These are phyloP conservation scores for Peromyscus nudipes DNA, from an alignment of 2,797 vertebrate genomes.

Conservation along the genomic window DNA sequence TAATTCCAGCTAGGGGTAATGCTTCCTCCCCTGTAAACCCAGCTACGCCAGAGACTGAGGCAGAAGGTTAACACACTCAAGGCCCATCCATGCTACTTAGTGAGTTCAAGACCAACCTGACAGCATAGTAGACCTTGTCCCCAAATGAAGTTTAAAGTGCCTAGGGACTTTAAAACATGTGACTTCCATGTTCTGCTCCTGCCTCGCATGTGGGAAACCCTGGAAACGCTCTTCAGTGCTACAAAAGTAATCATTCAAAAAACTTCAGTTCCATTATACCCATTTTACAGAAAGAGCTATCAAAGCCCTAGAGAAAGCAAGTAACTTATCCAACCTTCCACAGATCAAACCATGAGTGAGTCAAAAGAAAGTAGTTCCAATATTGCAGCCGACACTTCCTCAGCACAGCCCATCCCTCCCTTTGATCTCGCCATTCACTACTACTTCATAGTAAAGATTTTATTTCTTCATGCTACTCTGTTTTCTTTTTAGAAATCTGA, in stretches of 20 bases:
- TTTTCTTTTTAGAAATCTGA: not conserved
- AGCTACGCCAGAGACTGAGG: not conserved
- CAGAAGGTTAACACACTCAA: not conserved
- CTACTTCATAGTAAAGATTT: not conserved
- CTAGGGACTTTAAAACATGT: not conserved
- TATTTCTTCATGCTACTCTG: not conserved
- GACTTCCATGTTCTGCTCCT: not conserved
- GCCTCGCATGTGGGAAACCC: no score
- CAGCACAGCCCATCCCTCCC: fast-evolving
- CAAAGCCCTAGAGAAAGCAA: not conserved
- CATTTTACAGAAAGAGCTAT: not conserved
- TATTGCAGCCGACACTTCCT: no score
- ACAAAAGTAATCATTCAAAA: not conserved
- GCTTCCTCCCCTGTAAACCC: no score
- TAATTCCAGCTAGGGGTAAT: not conserved
- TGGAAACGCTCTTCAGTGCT: not conserved
- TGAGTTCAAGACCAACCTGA: not conserved
- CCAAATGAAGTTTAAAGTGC: not conserved
- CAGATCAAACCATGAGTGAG: no score
- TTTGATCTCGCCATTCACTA: fast-evolving
- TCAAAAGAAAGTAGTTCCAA: fast-evolving
- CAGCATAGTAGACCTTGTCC: not conserved
- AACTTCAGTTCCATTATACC: not conserved
- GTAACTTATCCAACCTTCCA: no score
- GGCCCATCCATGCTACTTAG: not conserved